Base-by-base conservation (phyloP, 2,888 invertebrate species). In the Omphaloscelis lunosa region DNA sequence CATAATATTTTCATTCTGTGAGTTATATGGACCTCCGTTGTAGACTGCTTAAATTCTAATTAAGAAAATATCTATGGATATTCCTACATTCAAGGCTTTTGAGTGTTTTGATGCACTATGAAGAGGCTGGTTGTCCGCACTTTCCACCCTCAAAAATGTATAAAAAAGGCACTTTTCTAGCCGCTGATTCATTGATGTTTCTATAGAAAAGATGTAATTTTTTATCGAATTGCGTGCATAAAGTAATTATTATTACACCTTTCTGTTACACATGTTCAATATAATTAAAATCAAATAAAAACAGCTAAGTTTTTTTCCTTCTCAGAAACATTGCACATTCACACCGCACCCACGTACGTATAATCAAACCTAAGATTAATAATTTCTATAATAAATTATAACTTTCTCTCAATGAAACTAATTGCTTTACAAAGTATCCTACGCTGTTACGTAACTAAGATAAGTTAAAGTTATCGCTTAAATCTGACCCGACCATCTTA, bases 331-430 rank as follows among this genome's bases (percentile, higher is more conserved):
- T 71, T 56, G 17, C 61, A 75, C 75, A 63, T 70, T 82, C 69
- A 61, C 83, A 65, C 73, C 61, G 45, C 84, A 62, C 83, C 85
- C 72, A 82, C 72, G 48, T 39, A 45, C 45, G 34, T 65, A 20
- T 62, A 69, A 80, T 82, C 51, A 75, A 78, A 82, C 51, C 66
- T 73, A 72, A 80, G 48, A 79, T 74, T 67, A 62, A 75, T 83
- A 79, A 86, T 85, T 85, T 87, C 77, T 77, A 74, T 65, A 80
- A 86, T 88, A 87, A 83, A 83, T 88, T 72, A 88, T 61, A 75
- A 86, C 87, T 87, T 87, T 87, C 87, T 74, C 88, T 63, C 59
- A 77, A 71, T 72, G 76, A 86, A 84, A 72, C 65, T 87, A 81
- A 87, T 88, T 86, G 83, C 78, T 78, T 72, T 51, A 72, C 83